These are phyloP conservation scores for Metopolophium dirhodum DNA, from an alignment of 1,140 invertebrate species.

Conservation along the genomic window DNA sequence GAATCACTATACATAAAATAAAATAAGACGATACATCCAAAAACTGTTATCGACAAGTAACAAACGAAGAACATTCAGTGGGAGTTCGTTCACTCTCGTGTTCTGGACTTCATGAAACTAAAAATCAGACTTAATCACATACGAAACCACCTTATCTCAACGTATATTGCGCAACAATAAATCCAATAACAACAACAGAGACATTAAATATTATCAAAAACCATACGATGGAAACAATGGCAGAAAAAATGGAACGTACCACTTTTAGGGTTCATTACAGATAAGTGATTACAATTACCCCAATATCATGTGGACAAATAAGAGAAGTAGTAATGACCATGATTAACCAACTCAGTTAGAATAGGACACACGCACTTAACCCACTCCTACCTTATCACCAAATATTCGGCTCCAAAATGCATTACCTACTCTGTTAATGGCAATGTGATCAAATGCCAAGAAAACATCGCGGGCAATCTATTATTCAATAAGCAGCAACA, in stretches of 20 bases:
- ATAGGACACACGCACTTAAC: too few species aligned
- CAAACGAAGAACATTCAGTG: background rate
- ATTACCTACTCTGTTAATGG: too few species aligned
- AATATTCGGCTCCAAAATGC: too few species aligned
- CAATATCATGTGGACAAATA: background rate
- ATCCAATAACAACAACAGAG: background rate
- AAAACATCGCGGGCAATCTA: too few species aligned
- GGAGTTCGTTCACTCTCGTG: background rate
- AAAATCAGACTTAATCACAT: background rate
- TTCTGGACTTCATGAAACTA: background rate
- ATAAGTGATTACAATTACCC: background rate
- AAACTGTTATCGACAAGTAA: background rate
- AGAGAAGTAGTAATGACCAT: background rate
- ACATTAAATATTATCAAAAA: background rate
- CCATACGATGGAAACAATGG: too few species aligned
- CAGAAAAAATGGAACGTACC: too few species aligned
- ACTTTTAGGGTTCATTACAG: too few species aligned
- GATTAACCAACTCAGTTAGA: too few species aligned
- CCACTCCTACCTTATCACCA: too few species aligned
- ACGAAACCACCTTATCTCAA: background rate
- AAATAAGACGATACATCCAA: background rate
- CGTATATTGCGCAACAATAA: background rate
- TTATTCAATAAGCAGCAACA: background rate
- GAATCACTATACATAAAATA: background rate
- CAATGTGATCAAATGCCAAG: too few species aligned